A percentile compares a stretch with the other conserved stretches of the same genome.
Evolutionary conservation across 2,888 invertebrate genomes (phyloP).

Genomic region (Leptopterna dolabrata): DNA sequence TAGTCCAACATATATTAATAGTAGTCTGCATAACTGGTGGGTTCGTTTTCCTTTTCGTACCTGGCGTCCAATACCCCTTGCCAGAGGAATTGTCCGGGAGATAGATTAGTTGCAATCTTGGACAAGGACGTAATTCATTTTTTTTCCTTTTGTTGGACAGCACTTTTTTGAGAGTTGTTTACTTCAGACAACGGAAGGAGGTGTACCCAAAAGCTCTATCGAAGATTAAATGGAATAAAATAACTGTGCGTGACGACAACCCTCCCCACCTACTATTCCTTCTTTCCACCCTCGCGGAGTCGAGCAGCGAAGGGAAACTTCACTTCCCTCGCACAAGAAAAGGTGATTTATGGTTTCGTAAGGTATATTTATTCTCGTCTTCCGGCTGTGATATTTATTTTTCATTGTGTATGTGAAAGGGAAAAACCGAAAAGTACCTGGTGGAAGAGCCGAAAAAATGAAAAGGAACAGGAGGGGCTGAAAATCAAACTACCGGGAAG

Average conservation of each 20-base stretch:
- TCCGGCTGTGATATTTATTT: slow-evolving; percentile 19
- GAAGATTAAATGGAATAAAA: slow-evolving; percentile 28
- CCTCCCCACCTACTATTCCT: background rate
- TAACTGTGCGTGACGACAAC: slow-evolving; percentile 24
- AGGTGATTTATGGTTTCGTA: slow-evolving; percentile 13
- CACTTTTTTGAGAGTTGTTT: background rate
- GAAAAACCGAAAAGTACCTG: background rate
- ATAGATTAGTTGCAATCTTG: too few relatives aligned
- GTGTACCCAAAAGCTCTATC: background rate
- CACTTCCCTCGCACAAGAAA: background rate
- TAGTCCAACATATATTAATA: too few relatives aligned
- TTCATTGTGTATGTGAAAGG: slow-evolving; percentile 5
- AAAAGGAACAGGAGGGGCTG: background rate
- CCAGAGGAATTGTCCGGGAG: too few relatives aligned
- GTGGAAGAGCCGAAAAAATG: background rate
- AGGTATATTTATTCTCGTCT: slow-evolving; percentile 13
- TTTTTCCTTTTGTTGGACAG: background rate
- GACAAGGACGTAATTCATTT: background rate
- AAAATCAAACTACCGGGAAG: slow-evolving; percentile 4
- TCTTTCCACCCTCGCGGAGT: background rate
- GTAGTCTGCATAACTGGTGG: too few relatives aligned
- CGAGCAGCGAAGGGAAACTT: background rate
- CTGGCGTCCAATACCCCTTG: too few relatives aligned
- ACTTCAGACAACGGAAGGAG: background rate
- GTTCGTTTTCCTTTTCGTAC: too few relatives aligned